Evolutionary conservation across 1,140 invertebrate genomes (phyloP), one percentile per base, ranked within the genome.

Genomic region (Mycetomoellerius zeteki): DNA sequence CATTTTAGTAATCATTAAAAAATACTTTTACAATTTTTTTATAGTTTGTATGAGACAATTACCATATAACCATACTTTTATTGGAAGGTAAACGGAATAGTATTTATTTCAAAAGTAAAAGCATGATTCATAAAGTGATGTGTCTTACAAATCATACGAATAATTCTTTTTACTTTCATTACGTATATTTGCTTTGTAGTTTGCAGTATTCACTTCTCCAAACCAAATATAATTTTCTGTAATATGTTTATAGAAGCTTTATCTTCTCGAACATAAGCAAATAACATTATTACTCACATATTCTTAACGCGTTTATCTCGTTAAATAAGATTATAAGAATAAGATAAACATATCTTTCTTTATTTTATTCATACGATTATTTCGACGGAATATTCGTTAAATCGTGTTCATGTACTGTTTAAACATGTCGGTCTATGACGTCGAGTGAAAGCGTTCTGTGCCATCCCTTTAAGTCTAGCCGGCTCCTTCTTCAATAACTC

Each of bases 401-500:
- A 69, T 0, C 14, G 10, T 60, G n/a, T 47, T 65, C 33, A 37
- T 54, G 52, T 1, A 60, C 19, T 3, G 24, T 50, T 54, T 27
- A n/a, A 56, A 60, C 37, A n/a, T n/a, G 2, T 27, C 19, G 47
- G 21, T 14, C 37, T 43, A 30, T 30, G 69, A 33, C 54, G n/a
- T 60, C 54, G 58, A 52, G 8, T 19, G 27, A 50, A 47, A 27
- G 30, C 30, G 19, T 56, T 77, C 30, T 27, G 82, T 52, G 33
- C 73, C 60, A 85, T 85, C 82, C 60, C 82, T 85, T 86, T 81
- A 81, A 86, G 76, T 86, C 76, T 67, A 60, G 76, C 64, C 76
- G 43, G 76, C 24, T 69, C 19, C 30, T 50, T 87, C 77, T 90
- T 85, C 73, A 43, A 76, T 87, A 85, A 90, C 85, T 90, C 87